These are phyloP conservation scores for Clarias macrocephalus DNA, from an alignment of 2,113 vertebrate species.

Conservation along the genomic window DNA sequence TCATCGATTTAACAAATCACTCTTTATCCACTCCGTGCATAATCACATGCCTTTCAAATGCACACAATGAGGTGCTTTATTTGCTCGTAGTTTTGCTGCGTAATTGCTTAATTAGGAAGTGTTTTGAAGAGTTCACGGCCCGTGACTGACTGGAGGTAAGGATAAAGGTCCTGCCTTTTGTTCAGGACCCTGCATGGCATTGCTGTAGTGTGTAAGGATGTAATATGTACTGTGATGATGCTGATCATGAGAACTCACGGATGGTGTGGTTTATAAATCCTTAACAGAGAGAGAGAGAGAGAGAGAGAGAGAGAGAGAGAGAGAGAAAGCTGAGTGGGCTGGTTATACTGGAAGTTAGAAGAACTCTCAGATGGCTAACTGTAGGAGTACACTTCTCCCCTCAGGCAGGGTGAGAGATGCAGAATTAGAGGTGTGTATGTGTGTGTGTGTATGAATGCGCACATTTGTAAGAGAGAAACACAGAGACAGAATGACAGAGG, in stretches of 20 bases:
- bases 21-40: conserved; percentile 28
- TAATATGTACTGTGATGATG: not conserved
- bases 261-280: conserved; percentile 18
- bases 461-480: conserved; percentile 29
- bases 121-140: not conserved
- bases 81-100: not conserved
- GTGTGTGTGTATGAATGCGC: conserved; percentile 30
- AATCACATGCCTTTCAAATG: conserved; percentile 4
- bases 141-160: not conserved
- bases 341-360: conserved; percentile 49
- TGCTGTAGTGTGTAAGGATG: not conserved
- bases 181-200: not conserved
- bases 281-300: not conserved
- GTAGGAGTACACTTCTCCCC: conserved; percentile 50
- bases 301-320: not conserved
- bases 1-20: conserved; percentile 27
- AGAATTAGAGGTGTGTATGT: conserved; percentile 30
- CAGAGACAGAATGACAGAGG: conserved; percentile 28
- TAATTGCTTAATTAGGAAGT: conserved; percentile 9
- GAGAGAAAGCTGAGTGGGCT: conserved; percentile 48
- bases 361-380: conserved; percentile 47
- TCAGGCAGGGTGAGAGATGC: conserved; percentile 44
- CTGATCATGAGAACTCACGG: conserved; percentile 8
- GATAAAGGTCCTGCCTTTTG: not conserved
- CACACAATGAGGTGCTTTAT: not conserved